These are phyloP conservation scores for Avahi laniger DNA, from an alignment of 2,797 vertebrate genomes.

Conservation along the genomic window DNA sequence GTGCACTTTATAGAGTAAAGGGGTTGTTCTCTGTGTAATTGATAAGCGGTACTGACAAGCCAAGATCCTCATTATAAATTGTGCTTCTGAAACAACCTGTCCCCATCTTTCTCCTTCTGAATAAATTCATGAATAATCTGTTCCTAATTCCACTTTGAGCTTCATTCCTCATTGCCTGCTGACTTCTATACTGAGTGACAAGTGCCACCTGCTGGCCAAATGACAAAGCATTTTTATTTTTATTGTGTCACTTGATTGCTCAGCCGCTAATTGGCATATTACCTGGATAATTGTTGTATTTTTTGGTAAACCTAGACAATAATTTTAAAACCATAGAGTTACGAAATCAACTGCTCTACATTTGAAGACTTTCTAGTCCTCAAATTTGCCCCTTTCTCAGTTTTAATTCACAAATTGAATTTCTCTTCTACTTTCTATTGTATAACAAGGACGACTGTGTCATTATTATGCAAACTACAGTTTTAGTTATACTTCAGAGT, in stretches of 20 bases:
- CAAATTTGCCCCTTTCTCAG: background rate
- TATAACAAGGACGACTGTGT: background rate
- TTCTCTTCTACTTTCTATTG: background rate
- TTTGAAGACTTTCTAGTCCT: background rate
- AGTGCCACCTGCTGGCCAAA: constrained; percentile 71
- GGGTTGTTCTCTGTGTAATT: background rate
- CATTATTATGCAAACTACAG: background rate
- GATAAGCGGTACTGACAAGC: background rate
- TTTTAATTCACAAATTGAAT: background rate
- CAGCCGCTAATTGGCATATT: background rate
- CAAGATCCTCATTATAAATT: background rate
- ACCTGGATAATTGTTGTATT: constrained; percentile 18
- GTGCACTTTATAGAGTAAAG: background rate
- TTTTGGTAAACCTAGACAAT: background rate
- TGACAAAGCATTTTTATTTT: background rate
- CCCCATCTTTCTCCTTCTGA: background rate
- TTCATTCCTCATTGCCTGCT: background rate
- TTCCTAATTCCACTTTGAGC: background rate
- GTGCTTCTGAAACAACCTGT: background rate
- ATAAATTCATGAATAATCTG: background rate
- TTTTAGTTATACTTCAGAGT: background rate
- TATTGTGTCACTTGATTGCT: background rate
- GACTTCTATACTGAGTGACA: constrained; percentile 19
- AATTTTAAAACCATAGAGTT: constrained; percentile 36
- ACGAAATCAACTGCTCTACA: background rate